Conservation (phyloP, 2,113 vertebrate genomes). For the Leptobrachium leishanense region DNA sequence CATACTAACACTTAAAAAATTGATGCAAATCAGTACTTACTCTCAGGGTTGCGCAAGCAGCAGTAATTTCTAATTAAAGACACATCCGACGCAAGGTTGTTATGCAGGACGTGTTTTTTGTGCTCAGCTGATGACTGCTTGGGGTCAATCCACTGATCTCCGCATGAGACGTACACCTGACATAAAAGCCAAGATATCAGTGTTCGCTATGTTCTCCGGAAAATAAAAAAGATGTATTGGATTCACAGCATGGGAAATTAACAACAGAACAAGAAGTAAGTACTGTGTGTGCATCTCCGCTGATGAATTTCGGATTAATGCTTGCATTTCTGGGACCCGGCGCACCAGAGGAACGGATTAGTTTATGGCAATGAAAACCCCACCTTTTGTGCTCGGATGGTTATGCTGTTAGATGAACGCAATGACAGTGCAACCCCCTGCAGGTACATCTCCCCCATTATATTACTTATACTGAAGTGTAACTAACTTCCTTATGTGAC, state of each 20-base stretch:
- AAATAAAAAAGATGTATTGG: background rate
- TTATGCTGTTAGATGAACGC: background rate
- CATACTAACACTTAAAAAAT: too few species aligned
- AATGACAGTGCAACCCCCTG: background rate
- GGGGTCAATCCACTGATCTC: conserved; percentile 59
- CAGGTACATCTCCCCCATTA: background rate
- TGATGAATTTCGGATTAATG: conserved; percentile 4
- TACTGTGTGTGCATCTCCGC: conserved; percentile 2
- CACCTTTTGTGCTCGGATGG: conserved; percentile 5
- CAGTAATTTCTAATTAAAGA: conserved; percentile 58
- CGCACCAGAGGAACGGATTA: conserved; percentile 10
- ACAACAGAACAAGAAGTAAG: conserved; percentile 13
- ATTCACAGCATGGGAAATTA: conserved; percentile 23
- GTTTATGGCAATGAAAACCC: conserved; percentile 2
- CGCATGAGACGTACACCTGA: conserved; percentile 62
- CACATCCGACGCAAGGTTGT: conserved; percentile 57
- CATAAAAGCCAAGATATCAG: conserved; percentile 31
- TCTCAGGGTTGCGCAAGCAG: conserved; percentile 48
- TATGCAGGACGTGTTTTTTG: conserved; percentile 54
- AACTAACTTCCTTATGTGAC: conserved; percentile 7
- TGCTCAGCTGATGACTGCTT: conserved; percentile 50
- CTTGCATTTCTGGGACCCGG: background rate
- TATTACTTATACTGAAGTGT: conserved; percentile 6
- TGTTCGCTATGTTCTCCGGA: conserved; percentile 9
- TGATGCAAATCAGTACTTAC: conserved; percentile 45